These are phyloP conservation scores for Asteroscopus sphinx DNA, from an alignment of 2,888 invertebrate species.

Conservation along the genomic window DNA sequence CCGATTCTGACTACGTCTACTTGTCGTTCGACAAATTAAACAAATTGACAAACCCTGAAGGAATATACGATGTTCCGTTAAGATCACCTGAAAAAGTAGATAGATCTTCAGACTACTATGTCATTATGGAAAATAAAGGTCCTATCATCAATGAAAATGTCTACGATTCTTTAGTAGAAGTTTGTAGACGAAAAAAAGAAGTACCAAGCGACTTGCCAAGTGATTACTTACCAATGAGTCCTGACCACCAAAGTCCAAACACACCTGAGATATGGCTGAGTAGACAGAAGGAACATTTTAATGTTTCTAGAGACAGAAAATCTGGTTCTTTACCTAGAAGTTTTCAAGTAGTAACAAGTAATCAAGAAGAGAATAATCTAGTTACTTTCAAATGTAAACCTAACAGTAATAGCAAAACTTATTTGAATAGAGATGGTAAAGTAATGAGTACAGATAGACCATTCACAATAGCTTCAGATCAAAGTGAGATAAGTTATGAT, in stretches of 20 bases:
- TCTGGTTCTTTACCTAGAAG: slow-evolving; percentile 94
- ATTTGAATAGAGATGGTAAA: slow-evolving; percentile 90
- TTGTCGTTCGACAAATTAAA: slow-evolving; percentile 83
- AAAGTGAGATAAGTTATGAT: slow-evolving; percentile 92
- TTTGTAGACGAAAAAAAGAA: slow-evolving; percentile 80
- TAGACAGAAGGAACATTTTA: slow-evolving; percentile 92
- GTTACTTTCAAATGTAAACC: slow-evolving; percentile 84
- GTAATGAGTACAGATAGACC: slow-evolving; percentile 91
- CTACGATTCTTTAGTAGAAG: slow-evolving; percentile 82
- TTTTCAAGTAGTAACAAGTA: slow-evolving; percentile 91
- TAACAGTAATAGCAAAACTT: slow-evolving; percentile 84
- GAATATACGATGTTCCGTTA: slow-evolving; percentile 83
- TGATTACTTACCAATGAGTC: slow-evolving; percentile 84
- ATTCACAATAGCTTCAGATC: slow-evolving; percentile 93
- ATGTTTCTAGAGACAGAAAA: slow-evolving; percentile 91
- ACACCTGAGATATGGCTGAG: slow-evolving; percentile 93
- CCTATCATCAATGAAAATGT: slow-evolving; percentile 72
- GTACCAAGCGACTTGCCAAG: slow-evolving; percentile 65
- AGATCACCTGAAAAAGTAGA: slow-evolving; percentile 78
- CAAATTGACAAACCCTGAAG: slow-evolving; percentile 71
- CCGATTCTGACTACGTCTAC: slow-evolving; percentile 87
- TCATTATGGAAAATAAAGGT: slow-evolving; percentile 76
- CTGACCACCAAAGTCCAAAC: slow-evolving; percentile 89
- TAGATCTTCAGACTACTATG: slow-evolving; percentile 74
- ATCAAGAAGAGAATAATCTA: slow-evolving; percentile 82